Base-by-base conservation (phyloP, 2,797 vertebrate species). In the Paratrypauchen microcephalus region DNA sequence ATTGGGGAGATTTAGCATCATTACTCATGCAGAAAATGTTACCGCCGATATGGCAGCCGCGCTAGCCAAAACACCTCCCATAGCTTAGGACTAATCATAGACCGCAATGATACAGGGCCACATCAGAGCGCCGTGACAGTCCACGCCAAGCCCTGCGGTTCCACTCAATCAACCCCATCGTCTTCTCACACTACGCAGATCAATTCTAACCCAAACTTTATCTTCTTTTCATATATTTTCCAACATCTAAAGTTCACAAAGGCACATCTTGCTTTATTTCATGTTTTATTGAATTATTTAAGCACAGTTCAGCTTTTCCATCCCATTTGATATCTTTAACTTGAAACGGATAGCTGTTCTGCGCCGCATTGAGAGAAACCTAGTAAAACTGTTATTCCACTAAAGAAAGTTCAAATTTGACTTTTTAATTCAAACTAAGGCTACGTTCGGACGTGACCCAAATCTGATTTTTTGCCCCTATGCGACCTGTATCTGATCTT, bases 81-180 rank as follows among this genome's bases (percentile, higher is more conserved):
- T 55, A 74, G 70, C 69, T 71, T 65, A 7, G 57, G 69, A 70
- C 82, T 80, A 82, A 86, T 85, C 77, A 82, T 73, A 79, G 65
- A 67, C 74, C 74, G 77, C 77, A 82, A 85, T 80, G 77, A 86
- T 82, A 76, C 70, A 84, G 72, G 60, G 32, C 70, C 81, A 70
- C 81, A 83, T 81, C 75, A 79, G 75, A 74, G 32, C 62, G 58
- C 67, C 69, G 66, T 67, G 75, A 65, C 58, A 32, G 83, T 62
- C 24, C 28, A 63, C 69, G 83, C 76, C 69, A 81, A 72, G 75
- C 70, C 74, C 77, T 61, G 73, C 0, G 64, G 71, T 75, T 82
- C 67, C 63, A 63, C 79, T 80, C 78, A 71, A 79, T 85, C 77
- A 79, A 74, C 75, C 73, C 72, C 71, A 82, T 83, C 68, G 73